A percentile compares a stretch with the other conserved stretches of the same genome.
phyloP scores from a whole-genome alignment of 2,888 invertebrate species.

The Diarsia brunnea region DNA sequence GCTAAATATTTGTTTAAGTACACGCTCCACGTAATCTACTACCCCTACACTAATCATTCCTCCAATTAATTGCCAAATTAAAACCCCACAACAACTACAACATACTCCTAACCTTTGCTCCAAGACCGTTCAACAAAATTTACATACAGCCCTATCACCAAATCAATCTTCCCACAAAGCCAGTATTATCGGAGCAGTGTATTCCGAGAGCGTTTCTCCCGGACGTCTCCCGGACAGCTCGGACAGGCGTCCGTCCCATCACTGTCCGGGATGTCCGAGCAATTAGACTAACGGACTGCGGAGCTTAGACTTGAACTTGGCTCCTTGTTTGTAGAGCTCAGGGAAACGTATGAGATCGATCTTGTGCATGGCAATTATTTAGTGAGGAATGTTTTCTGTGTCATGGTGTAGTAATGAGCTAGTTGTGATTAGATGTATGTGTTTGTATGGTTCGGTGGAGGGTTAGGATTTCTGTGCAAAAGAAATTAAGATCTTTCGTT shows the following conservation, averaged over 20 bases:
- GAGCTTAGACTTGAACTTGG: conserved; percentile 70
- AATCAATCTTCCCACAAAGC: conserved; percentile 74
- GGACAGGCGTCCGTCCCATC: conserved; percentile 80
- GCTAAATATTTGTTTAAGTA: neutral
- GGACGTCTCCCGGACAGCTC: conserved; percentile 68
- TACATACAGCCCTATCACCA: conserved; percentile 74
- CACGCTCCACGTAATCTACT: too few relatives aligned
- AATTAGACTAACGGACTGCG: conserved; percentile 83
- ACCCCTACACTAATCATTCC: neutral
- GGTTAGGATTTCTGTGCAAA: neutral
- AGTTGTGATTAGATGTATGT: conserved; percentile 25
- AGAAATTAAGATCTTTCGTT: neutral
- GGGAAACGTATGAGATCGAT: conserved; percentile 62
- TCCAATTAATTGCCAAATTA: neutral
- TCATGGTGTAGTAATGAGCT: conserved; percentile 33
- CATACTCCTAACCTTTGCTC: conserved; percentile 21
- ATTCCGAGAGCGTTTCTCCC: conserved; percentile 77
- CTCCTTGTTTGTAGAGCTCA: conserved; percentile 68
- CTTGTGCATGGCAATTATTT: conserved; percentile 68
- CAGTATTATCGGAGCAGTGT: conserved; percentile 76
- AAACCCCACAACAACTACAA: neutral
- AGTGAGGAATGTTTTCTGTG: conserved; percentile 54
- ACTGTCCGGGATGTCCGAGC: conserved; percentile 78
- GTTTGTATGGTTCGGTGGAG: neutral
- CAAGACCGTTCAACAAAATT: conserved; percentile 49